phyloP scores from a whole-genome alignment of 2,113 vertebrate species.

The Mustela nigripes region DNA sequence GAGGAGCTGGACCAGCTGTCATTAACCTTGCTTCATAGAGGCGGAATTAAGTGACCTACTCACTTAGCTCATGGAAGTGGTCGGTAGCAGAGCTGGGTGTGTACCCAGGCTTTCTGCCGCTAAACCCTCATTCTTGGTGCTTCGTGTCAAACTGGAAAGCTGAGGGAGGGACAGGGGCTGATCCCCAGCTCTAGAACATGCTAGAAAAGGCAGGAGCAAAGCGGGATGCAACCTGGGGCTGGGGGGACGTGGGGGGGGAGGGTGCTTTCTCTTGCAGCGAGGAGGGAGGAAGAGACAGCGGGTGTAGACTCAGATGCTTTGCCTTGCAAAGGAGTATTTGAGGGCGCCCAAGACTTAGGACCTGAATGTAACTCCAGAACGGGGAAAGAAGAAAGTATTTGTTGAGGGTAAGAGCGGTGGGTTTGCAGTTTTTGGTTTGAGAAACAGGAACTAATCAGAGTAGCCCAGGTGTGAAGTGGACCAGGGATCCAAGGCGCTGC shows the following conservation, averaged over 20 bases:
- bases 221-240: neutral
- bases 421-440: neutral
- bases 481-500: neutral
- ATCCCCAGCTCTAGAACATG: neutral
- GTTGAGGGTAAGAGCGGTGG: neutral
- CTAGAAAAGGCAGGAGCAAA: neutral
- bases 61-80: neutral
- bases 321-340: neutral
- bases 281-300: neutral
- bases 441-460: neutral
- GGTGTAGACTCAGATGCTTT: neutral
- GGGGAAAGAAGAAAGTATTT: neutral
- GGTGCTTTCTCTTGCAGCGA: neutral
- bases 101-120: neutral
- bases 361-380: neutral
- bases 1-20: neutral
- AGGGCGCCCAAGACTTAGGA: neutral
- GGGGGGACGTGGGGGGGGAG: neutral
- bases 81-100: neutral
- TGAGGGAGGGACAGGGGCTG: neutral
- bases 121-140: neutral
- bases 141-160: neutral
- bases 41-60: constrained; percentile 25
- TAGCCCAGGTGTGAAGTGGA: neutral
- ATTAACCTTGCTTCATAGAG: neutral